Percentiles rank a stretch among this genome's conserved stretches.
Evolutionary conservation across 2,113 vertebrate genomes (phyloP).

Genomic region (Malurus elegans): DNA sequence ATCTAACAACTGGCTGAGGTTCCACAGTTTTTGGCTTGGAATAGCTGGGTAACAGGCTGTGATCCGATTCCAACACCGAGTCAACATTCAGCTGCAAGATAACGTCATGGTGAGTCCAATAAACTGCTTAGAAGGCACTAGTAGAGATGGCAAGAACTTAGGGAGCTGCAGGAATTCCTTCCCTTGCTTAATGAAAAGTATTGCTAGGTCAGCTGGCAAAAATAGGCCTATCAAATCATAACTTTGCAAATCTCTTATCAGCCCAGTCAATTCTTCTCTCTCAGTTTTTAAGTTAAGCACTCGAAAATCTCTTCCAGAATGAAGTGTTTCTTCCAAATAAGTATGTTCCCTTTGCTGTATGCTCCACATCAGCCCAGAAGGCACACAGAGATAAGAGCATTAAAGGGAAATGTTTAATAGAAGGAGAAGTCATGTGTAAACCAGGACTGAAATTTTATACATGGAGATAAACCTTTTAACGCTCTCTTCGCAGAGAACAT

Average conservation of each 20-base stretch:
- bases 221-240: not conserved
- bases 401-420: conserved; percentile 49
- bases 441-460: conserved; percentile 28
- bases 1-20: not conserved
- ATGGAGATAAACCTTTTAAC: conserved; percentile 51
- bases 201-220: conserved; percentile 12
- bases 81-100: conserved; percentile 5
- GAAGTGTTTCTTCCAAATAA: conserved; percentile 54
- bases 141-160: not conserved
- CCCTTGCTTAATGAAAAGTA: not conserved
- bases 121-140: conserved; percentile 8
- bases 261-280: not conserved
- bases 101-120: not conserved
- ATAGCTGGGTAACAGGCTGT: not conserved
- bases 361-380: conserved; percentile 67
- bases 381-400: conserved; percentile 67
- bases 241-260: conserved; percentile 33
- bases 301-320: conserved; percentile 56
- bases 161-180: not conserved
- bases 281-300: conserved; percentile 61
- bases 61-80: not conserved
- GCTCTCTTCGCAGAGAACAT: not conserved
- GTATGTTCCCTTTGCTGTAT: not conserved
- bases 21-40: not conserved
- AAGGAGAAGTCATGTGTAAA: conserved; percentile 47